Conservation (phyloP, 2,888 invertebrate genomes). For the Emmelina monodactyla region DNA sequence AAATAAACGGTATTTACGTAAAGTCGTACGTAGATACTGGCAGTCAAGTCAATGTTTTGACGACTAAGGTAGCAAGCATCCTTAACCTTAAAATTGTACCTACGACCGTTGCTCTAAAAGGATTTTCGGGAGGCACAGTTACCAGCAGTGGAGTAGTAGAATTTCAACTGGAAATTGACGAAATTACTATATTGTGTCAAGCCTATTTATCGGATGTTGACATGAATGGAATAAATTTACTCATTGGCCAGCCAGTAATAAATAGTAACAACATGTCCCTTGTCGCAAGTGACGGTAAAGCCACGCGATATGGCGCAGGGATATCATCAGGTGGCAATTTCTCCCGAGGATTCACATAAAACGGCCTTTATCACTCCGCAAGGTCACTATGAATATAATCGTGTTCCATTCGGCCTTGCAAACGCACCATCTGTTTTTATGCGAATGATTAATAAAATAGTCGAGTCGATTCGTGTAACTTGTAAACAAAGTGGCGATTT, state of each 20-base stretch:
- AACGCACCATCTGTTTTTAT: too few species aligned
- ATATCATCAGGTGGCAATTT: too few species aligned
- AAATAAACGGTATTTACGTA: slow-evolving; percentile 9
- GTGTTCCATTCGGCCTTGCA: too few species aligned
- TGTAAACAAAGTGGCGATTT: too few species aligned
- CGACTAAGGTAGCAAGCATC: neutral
- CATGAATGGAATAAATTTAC: slow-evolving; percentile 13
- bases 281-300: too few species aligned
- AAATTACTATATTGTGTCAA: slow-evolving; percentile 6
- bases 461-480: too few species aligned
- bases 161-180: slow-evolving; percentile 16
- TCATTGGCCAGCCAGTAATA: slow-evolving; percentile 19
- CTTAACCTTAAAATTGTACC: slow-evolving; percentile 7
- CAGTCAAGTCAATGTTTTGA: slow-evolving; percentile 14
- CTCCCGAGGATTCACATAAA: too few species aligned
- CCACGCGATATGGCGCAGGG: too few species aligned
- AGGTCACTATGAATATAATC: too few species aligned
- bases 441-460: too few species aligned
- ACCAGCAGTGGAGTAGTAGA: slow-evolving; percentile 13
- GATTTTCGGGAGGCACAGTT: slow-evolving; percentile 11
- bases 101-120: slow-evolving; percentile 8
- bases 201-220: slow-evolving; percentile 11
- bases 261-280: slow-evolving; percentile 13
- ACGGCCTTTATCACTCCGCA: too few species aligned
- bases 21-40: slow-evolving; percentile 15